A percentile compares a stretch with the other conserved stretches of the same genome.
phyloP scores from a whole-genome alignment of 2,888 invertebrate genomes.

The Hyposoter dolosus region DNA sequence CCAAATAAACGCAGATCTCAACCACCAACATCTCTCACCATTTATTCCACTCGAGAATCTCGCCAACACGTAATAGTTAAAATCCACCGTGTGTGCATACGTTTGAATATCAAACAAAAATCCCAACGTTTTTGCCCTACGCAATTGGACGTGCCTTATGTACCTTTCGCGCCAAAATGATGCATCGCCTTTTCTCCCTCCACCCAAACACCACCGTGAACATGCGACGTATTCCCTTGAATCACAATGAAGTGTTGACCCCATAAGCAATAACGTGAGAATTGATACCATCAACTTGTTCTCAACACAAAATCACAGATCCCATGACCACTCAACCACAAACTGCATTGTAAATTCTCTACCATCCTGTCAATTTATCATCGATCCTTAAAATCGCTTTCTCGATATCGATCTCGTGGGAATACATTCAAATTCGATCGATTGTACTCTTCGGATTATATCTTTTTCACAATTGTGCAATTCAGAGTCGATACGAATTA shows the following conservation, averaged over 20 bases:
- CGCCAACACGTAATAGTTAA: constrained; percentile 23
- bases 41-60: constrained; percentile 69
- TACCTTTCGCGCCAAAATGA: constrained; percentile 4
- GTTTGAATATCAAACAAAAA: constrained; percentile 15
- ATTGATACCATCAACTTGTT: constrained; percentile 14
- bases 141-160: constrained; percentile 16
- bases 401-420: neutral
- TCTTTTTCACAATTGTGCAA: neutral
- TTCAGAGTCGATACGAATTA: neutral
- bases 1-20: constrained; percentile 1
- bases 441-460: neutral
- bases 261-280: neutral
- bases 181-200: constrained; percentile 13
- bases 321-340: constrained; percentile 30
- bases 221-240: constrained; percentile 13
- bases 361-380: constrained; percentile 2
- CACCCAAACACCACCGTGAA: neutral
- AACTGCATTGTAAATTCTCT: constrained; percentile 5
- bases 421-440: neutral
- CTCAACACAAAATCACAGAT: constrained; percentile 5
- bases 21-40: constrained; percentile 67
- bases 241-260: constrained; percentile 8
- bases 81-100: constrained; percentile 7
- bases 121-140: neutral
- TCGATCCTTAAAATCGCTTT: constrained; percentile 2